These are phyloP conservation scores for Temnothorax longispinosus DNA, from an alignment of 1,140 invertebrate genomes.

Conservation along the genomic window DNA sequence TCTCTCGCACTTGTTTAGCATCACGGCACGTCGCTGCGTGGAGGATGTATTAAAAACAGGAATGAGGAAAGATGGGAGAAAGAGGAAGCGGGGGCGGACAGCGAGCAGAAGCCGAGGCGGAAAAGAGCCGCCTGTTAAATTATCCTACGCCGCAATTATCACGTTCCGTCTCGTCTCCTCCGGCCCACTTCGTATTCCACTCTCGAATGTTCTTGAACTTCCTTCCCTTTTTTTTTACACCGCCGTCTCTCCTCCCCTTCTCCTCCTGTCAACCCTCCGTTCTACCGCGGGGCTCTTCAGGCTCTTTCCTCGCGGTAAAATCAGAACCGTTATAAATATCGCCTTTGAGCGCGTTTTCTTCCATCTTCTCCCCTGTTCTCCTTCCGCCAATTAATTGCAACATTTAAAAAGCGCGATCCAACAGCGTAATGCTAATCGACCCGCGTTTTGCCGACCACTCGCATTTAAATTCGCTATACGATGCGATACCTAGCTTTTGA, in stretches of 20 bases:
- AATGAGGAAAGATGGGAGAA: constrained; percentile 41
- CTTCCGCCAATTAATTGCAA: constrained; percentile 50
- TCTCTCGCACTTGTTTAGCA: background rate
- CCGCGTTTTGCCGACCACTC: background rate
- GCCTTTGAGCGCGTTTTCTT: constrained; percentile 42
- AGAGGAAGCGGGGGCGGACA: constrained; percentile 18
- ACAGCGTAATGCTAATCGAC: constrained; percentile 31
- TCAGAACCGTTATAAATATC: constrained; percentile 63
- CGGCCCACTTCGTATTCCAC: constrained; percentile 51
- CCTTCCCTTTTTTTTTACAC: constrained; percentile 30
- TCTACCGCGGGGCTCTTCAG: background rate
- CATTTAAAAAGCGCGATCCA: constrained; percentile 42
- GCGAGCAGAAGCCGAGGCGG: constrained; percentile 71
- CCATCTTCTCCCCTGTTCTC: background rate
- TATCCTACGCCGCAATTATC: constrained; percentile 79
- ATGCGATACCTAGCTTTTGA: background rate
- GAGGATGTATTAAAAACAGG: constrained; percentile 48
- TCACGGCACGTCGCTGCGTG: background rate
- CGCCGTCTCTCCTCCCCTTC: background rate
- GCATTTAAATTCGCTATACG: constrained; percentile 23
- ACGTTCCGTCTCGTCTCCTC: constrained; percentile 68
- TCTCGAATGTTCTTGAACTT: constrained; percentile 46
- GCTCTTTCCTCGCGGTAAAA: constrained; percentile 51
- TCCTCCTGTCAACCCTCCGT: background rate
- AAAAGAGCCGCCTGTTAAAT: constrained; percentile 78